Conservation (phyloP, 1,140 invertebrate genomes). For the Bombyx mandarina region DNA sequence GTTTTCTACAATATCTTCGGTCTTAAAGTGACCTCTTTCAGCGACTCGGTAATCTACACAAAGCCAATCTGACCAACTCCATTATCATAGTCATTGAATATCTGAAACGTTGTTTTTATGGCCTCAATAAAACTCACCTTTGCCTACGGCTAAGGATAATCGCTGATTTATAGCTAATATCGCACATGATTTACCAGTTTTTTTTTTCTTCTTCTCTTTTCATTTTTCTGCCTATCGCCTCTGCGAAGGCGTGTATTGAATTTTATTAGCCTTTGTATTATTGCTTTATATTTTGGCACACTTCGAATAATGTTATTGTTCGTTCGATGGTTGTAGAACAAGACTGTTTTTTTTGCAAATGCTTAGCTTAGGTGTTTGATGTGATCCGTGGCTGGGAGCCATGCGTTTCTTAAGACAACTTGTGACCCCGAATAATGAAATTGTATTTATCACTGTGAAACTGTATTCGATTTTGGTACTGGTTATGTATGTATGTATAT, state of each 20-base stretch:
- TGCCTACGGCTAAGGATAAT: constrained; percentile 23
- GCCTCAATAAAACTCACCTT: constrained; percentile 18
- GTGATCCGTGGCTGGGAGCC: no score
- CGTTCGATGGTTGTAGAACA: no score
- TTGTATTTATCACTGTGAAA: no score
- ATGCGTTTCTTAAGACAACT: no score
- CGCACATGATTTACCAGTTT: constrained; percentile 30
- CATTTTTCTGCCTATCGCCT: constrained; percentile 7
- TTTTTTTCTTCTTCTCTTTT: constrained; percentile 14
- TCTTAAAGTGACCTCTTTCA: not conserved
- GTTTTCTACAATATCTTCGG: not conserved
- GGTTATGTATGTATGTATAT: no score
- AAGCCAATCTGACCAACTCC: not conserved
- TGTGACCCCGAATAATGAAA: no score
- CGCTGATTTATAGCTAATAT: constrained; percentile 35
- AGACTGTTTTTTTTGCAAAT: no score
- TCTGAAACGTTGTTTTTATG: not conserved
- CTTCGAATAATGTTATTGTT: no score
- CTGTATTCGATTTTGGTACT: no score
- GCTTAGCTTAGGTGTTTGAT: no score
- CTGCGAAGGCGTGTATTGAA: constrained; percentile 18
- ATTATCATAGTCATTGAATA: not conserved
- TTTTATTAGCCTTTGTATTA: constrained; percentile 10
- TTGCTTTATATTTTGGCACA: no score
- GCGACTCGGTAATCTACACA: not conserved